Base-by-base conservation (phyloP, 1,140 invertebrate genomes). In the Temnothorax curvispinosus region DNA sequence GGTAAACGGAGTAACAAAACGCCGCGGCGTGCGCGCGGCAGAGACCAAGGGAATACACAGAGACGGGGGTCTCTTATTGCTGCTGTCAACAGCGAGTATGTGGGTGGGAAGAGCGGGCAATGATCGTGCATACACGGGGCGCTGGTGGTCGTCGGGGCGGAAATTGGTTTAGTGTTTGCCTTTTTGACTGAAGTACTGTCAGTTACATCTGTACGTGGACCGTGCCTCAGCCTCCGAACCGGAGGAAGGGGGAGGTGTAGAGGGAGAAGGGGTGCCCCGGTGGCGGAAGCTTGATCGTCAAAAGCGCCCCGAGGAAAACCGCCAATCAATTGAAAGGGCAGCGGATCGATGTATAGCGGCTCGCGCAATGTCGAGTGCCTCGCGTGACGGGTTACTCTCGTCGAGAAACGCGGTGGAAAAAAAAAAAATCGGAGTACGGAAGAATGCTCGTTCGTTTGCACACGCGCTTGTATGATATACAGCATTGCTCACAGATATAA, bases 261-360 rank as follows among this genome's bases (percentile, higher is more conserved):
- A 47, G 67, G n/a, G 38, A 8, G 21, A 8, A 71, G 67, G 50
- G 32, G 18, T 5, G 47, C 32, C 47, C 15, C 38, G 41, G 71
- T 50, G 32, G 41, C 18, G 41, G 65, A 58, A 78, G 58, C 54
- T 60, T 64, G 87, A 89, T 89, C 60, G 76, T 89, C 75, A 84
- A 75, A 75, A 89, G 44, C 87, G 82, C 75, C 87, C 69, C 87
- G 74, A 86, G 88, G 87, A 75, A 86, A 86, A 89, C 88, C 82
- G 87, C 82, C 87, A 89, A 89, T 89, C 88, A 89, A 58, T 85
- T 74, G 75, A 41, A 78, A 72, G 65, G 35, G 21, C 35, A 47
- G 27, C 21, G 41, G 72, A 47, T 69, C 64, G 69, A n/a, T 85
- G 11, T 56, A n/a, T 56, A 76, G 35, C 38, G 54, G 32, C 15